Conservation (phyloP, 2,797 vertebrate genomes). For the Phataginus tetradactyla region DNA sequence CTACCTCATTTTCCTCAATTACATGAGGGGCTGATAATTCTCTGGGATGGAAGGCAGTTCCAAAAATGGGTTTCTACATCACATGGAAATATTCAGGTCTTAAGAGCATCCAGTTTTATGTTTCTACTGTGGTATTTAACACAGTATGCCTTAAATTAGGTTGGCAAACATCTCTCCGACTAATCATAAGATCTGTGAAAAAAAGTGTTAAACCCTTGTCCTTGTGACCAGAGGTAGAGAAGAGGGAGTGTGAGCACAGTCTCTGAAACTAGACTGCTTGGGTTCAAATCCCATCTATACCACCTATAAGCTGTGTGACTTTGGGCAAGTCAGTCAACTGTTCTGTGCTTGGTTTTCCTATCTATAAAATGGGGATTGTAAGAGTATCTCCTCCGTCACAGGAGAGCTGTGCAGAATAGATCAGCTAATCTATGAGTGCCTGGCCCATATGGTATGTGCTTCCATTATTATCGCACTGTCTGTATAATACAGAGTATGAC, state of each 20-base stretch:
- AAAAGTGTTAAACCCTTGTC: neutral
- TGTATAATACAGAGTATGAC: neutral
- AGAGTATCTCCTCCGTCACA: neutral
- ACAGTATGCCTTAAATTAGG: slow-evolving; percentile 48
- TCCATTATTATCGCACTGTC: neutral
- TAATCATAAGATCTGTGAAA: neutral
- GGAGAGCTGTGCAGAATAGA: neutral
- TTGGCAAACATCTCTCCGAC: neutral
- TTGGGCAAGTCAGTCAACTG: neutral
- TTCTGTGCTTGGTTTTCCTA: neutral
- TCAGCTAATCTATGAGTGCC: neutral
- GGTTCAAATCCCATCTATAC: neutral
- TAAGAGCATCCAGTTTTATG: neutral
- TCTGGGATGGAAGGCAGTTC: slow-evolving; percentile 17
- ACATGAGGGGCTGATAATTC: slow-evolving; percentile 9
- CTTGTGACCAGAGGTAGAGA: neutral
- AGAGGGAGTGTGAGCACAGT: neutral
- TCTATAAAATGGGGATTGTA: neutral
- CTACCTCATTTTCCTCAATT: slow-evolving; percentile 60
- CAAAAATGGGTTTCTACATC: slow-evolving; percentile 54
- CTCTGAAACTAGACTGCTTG: neutral
- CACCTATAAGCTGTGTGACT: neutral
- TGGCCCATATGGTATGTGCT: neutral
- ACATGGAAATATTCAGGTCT: slow-evolving; percentile 8
- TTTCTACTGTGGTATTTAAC: slow-evolving; percentile 38